Evolutionary conservation across 1,140 invertebrate genomes (phyloP), one percentile per base, ranked within the genome.

Genomic region (Drosophila orosa): DNA sequence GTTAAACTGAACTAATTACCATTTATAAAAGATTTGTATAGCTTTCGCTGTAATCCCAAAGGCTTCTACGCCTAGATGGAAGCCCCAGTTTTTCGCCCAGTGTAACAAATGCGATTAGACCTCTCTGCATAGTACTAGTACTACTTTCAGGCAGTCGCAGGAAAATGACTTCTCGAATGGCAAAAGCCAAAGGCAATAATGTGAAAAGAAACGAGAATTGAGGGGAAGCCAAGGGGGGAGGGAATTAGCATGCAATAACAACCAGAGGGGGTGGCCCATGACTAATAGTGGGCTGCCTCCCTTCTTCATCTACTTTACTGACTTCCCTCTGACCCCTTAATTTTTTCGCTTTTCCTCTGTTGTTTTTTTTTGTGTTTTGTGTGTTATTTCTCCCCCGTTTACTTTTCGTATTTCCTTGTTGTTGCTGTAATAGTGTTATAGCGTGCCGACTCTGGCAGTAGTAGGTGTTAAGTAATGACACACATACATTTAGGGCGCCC

Each of bases 211-310:
- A 62, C 19, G 24, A 47, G 42, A 63, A 25, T 58, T 25, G 24
- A 25, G 45, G 24, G 3, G 22, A 45, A 45, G 15, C 42, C 50
- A 52, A 5, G 22, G 56, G 50, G 37, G 74, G 15, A 66, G 37
- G 58, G 85, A 87, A 86, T 86, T 86, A 87, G 82, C 82, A 87
- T 87, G 83, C 79, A 87, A 86, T 87, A 68, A 72, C 66, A 82
- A 78, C 69, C 45, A 40, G 45, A 54, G 48, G 55, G 48, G 55
- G 52, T 17, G 68, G 44, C 66, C 42, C 45, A 78, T 86, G 79
- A 85, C 81, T 85, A 79, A 86, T 85, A 75, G n/a, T 58, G 61
- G 22, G 40, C 13, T n/a, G 31, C 61, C 61, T 27, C n/a, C 35
- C 22, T 37, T 58, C 42, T 48, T 72, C 35, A 13, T 19, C 55